Percentiles rank a stretch among this genome's conserved stretches.
Conservation (phyloP, 2,888 invertebrate genomes). For the Mesorhabditis sp. region DNA sequence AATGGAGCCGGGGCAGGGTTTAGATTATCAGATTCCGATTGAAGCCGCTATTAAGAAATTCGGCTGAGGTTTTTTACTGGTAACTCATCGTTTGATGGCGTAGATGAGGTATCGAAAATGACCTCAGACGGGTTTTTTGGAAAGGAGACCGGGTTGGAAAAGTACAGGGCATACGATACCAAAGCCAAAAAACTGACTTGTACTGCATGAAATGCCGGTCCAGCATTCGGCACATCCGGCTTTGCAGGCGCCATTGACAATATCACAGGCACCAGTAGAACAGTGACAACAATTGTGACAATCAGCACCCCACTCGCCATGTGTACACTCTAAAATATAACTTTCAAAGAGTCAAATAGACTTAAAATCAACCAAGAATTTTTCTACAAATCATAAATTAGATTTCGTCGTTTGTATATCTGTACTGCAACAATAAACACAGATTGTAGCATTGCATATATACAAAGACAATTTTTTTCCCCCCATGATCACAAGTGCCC, state of each 20-base stretch:
- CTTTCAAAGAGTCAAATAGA: too few species aligned
- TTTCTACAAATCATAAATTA: background rate
- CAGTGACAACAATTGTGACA: slow-evolving; percentile 57
- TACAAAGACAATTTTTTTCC: background rate
- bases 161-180: background rate
- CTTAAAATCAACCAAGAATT: slow-evolving; percentile 10
- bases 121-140: too few species aligned
- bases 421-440: background rate
- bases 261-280: slow-evolving; percentile 45
- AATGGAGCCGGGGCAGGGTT: too few species aligned
- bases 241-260: slow-evolving; percentile 50
- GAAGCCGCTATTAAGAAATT: too few species aligned
- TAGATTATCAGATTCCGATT: too few species aligned
- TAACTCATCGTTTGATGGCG: too few species aligned
- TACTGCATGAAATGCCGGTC: slow-evolving; percentile 46
- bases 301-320: slow-evolving; percentile 56
- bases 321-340: slow-evolving; percentile 38
- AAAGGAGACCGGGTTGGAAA: too few species aligned
- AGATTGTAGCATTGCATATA: background rate
- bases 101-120: too few species aligned
- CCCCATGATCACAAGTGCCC: slow-evolving; percentile 56
- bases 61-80: too few species aligned
- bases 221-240: slow-evolving; percentile 50
- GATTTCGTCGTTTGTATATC: background rate
- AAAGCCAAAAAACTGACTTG: slow-evolving; percentile 27